Evolutionary conservation across 2,888 invertebrate species (phyloP).

Genomic region (Coleophora flavipennella): DNA sequence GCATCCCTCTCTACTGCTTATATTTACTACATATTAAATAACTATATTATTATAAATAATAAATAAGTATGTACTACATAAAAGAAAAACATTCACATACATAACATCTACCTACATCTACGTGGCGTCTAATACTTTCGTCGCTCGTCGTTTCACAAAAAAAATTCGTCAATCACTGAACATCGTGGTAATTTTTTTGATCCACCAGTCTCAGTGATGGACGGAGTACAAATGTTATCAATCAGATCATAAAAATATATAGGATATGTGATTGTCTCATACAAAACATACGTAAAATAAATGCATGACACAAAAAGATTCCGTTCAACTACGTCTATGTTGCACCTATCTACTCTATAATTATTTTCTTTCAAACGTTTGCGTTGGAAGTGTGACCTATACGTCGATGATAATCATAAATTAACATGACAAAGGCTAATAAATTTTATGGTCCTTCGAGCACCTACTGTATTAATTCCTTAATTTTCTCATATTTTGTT

Average conservation of each 20-base stretch:
- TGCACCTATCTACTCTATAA: constrained; percentile 40
- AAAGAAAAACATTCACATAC: constrained; percentile 45
- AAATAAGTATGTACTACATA: constrained; percentile 9
- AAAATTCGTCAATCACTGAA: constrained; percentile 24
- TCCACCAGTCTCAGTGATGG: constrained; percentile 23
- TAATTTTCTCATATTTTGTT: too few species aligned
- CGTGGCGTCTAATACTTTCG: constrained; percentile 27
- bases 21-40: constrained; percentile 27
- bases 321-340: constrained; percentile 45
- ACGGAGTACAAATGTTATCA: constrained; percentile 35
- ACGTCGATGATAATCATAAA: too few species aligned
- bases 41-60: constrained; percentile 11
- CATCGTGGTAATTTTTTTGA: constrained; percentile 9
- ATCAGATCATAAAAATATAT: constrained; percentile 23
- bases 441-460: too few species aligned
- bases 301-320: constrained; percentile 54
- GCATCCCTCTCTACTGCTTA: constrained; percentile 45
- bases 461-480: too few species aligned
- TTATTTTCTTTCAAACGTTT: constrained; percentile 10
- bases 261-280: constrained; percentile 30
- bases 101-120: constrained; percentile 69
- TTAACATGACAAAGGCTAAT: too few species aligned
- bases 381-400: constrained; percentile 14
- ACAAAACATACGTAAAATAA: constrained; percentile 47
- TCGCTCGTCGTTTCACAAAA: constrained; percentile 13